Evolutionary conservation across 2,113 vertebrate species (phyloP), one percentile per base, ranked within the genome.

Genomic region (Edolisoma coerulescens): DNA sequence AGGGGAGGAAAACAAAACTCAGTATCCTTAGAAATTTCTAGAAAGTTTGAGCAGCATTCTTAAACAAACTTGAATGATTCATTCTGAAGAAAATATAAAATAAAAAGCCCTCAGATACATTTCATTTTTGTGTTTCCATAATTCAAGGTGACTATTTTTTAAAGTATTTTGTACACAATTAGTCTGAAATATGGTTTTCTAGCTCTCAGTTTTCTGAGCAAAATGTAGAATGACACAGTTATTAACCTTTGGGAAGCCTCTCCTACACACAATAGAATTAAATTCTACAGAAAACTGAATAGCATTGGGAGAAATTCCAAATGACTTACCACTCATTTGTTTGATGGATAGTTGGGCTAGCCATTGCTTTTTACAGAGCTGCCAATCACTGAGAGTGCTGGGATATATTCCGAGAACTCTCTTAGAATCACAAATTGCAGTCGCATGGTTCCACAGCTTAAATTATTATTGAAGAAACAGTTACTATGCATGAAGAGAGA

Each of bases 131-230:
- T 65, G 73, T 79, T 39, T 88, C 83, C 42, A 17, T 84, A 96
- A 95, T 90, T 93, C 84, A 94, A 94, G 70, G 82, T 83, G 75
- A 95, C 74, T 96, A 47, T 95, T 97, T 96, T 91, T 84, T 64
- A 73, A 92, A 92, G 44, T 95, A 93, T 84, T 93, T 95, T 93
- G 53, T 85, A 91, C 15, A 16, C 60, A 96, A 93, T 96, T 96
- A 94, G 78, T 89, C 76, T 65, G 56, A 91, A 95, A 84, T 76
- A 56, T 20, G n/a, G 50, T 88, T 63, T 90, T 94, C 71, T 90
- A 87, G 77, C 68, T 91, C 89, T 60, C 76, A 47, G 63, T 68
- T 82, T 89, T 92, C 73, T 88, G 78, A 96, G 80, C 52, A 91
- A 91, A 94, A 96, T 95, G 87, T 56, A 78, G 95, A 96, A 95